Evolutionary conservation across 2,888 invertebrate species (phyloP).

Genomic region (Lithosia quadra): DNA sequence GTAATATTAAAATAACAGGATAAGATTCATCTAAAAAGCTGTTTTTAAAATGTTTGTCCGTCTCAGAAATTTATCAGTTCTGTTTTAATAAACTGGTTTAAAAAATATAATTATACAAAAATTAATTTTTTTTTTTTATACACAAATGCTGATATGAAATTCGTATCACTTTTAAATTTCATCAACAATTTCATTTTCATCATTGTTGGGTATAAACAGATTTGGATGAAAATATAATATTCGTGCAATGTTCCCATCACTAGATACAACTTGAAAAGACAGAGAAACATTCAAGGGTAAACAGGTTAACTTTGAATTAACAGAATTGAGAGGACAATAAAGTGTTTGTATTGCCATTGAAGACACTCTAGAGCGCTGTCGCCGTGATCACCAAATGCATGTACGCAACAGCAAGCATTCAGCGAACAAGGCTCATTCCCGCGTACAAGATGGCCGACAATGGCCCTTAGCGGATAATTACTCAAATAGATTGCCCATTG

Average conservation of each 20-base stretch:
- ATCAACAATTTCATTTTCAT: background rate
- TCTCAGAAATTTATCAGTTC: no score
- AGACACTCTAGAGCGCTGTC: slow-evolving; percentile 71
- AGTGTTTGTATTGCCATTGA: slow-evolving; percentile 71
- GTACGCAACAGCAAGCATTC: slow-evolving; percentile 78
- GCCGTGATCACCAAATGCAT: slow-evolving; percentile 73
- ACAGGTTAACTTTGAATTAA: slow-evolving; percentile 55
- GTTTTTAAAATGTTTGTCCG: no score
- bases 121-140: no score
- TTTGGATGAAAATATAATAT: background rate
- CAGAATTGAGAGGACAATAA: slow-evolving; percentile 60
- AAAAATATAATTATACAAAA: no score
- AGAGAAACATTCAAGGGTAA: slow-evolving; percentile 38
- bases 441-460: slow-evolving; percentile 85
- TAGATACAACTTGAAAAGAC: slow-evolving; percentile 24
- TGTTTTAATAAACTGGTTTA: no score
- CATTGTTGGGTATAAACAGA: background rate
- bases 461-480: slow-evolving; percentile 86
- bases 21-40: no score
- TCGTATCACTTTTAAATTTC: no score
- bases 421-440: slow-evolving; percentile 83
- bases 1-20: no score
- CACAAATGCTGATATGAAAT: no score
- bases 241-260: background rate
- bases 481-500: slow-evolving; percentile 87